Conservation (phyloP, 2,888 invertebrate genomes). For the Pachycephus smyrnensis region DNA sequence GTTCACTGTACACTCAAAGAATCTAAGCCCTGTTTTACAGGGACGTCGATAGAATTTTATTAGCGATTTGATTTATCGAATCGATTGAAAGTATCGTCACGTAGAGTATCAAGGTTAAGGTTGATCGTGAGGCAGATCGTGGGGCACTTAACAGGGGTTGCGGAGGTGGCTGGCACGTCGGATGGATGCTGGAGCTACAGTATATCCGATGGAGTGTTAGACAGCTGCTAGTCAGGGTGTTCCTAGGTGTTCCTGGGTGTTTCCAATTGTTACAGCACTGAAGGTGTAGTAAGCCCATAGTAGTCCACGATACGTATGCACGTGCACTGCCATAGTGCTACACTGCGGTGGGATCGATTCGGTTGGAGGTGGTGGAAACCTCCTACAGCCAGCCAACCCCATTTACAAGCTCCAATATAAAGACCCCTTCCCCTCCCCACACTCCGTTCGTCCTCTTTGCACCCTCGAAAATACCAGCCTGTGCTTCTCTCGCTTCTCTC, state of each 20-base stretch:
- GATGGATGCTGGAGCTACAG: neutral
- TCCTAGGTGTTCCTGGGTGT: neutral
- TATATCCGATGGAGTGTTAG: neutral
- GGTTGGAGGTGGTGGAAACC: constrained; percentile 49
- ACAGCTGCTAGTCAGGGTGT: neutral
- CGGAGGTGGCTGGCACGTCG: neutral
- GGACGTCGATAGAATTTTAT: neutral
- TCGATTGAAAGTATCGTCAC: neutral
- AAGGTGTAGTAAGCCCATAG: constrained; percentile 27
- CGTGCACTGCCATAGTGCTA: constrained; percentile 55
- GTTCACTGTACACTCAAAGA: neutral
- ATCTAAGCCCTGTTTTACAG: neutral
- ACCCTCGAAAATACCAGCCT: constrained; percentile 44
- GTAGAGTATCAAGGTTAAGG: neutral
- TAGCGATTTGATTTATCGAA: neutral
- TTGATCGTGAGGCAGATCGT: neutral
- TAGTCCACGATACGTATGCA: constrained; percentile 54
- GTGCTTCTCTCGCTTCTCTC: constrained; percentile 1
- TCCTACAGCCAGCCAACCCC: constrained; percentile 30
- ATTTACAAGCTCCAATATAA: constrained; percentile 54
- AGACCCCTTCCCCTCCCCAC: constrained; percentile 29
- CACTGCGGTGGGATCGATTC: constrained; percentile 64
- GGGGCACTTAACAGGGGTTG: neutral
- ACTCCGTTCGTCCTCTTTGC: constrained; percentile 39
- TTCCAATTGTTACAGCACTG: constrained; percentile 12